These are phyloP conservation scores for Nylanderia fulva DNA, from an alignment of 1,140 invertebrate species.

Conservation along the genomic window DNA sequence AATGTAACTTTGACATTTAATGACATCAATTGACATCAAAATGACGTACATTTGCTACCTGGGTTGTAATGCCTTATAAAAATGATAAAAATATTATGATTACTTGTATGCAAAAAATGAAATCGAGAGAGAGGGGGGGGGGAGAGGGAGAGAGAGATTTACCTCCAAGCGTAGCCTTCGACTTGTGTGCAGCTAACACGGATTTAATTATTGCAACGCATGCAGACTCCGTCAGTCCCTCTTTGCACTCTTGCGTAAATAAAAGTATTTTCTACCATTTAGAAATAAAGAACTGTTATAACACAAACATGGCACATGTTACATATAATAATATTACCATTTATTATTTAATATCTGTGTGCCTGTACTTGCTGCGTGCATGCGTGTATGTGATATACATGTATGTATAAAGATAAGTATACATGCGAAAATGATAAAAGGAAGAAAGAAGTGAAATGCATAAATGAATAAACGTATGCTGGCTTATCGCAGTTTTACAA, in stretches of 20 bases:
- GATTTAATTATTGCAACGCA: constrained; percentile 59
- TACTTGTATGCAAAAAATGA: constrained; percentile 39
- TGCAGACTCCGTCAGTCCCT: constrained; percentile 55
- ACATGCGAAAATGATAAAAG: no score
- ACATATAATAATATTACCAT: constrained; percentile 10
- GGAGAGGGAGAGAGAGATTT: constrained; percentile 36
- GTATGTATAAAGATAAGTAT: no score
- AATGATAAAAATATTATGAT: constrained; percentile 24
- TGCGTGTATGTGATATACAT: no score
- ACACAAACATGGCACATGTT: constrained; percentile 41
- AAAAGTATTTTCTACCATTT: constrained; percentile 61
- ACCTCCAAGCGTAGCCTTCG: constrained; percentile 44
- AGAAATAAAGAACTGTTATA: constrained; percentile 60
- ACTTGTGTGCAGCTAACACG: constrained; percentile 47
- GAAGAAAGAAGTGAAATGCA: no score
- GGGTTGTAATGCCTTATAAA: constrained; percentile 38
- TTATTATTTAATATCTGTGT: constrained; percentile 22
- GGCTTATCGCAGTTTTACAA: no score
- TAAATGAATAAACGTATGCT: no score
- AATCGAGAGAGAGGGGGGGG: constrained; percentile 1
- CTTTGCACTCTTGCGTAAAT: constrained; percentile 61
- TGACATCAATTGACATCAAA: no score
- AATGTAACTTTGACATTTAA: no score
- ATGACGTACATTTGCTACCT: no score
- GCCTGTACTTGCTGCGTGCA: no score